A percentile compares a stretch with the other conserved stretches of the same genome.
Conservation (phyloP, 2,113 vertebrate genomes). For the Kryptolebias marmoratus region DNA sequence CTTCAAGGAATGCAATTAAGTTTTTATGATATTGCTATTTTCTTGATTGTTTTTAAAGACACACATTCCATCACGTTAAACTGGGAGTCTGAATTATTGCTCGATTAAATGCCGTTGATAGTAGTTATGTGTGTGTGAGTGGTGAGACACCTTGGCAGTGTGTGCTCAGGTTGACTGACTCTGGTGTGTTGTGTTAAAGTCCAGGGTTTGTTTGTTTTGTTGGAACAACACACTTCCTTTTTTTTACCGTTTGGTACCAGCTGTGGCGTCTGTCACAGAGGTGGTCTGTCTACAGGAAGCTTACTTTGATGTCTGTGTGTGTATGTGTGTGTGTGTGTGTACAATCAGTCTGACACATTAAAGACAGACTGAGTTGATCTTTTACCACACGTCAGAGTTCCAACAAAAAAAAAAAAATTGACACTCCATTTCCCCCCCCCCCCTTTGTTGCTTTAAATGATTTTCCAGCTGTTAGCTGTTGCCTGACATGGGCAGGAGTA, state of each 20-base stretch:
- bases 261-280: constrained; percentile 58
- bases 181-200: constrained; percentile 15
- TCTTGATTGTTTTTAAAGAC: no score
- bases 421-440: neutral
- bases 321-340: neutral
- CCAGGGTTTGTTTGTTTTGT: constrained; percentile 34
- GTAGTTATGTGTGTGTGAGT: neutral
- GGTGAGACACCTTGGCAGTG: constrained; percentile 1
- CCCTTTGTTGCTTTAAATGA: constrained; percentile 10
- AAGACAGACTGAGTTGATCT: constrained; percentile 35
- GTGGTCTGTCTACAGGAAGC: constrained; percentile 61
- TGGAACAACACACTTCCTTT: constrained; percentile 21
- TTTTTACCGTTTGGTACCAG: constrained; percentile 52
- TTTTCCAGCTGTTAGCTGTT: constrained; percentile 44
- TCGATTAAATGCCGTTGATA: neutral
- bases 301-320: constrained; percentile 48
- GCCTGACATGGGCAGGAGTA: constrained; percentile 6
- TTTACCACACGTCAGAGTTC: constrained; percentile 18
- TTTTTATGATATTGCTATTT: no score
- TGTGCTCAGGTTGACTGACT: neutral
- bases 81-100: no score
- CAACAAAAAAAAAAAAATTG: neutral
- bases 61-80: no score
- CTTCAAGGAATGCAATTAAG: no score
- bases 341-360: neutral